Evolutionary conservation across 2,113 vertebrate species (phyloP).

Genomic region (Melanocharis versteri): DNA sequence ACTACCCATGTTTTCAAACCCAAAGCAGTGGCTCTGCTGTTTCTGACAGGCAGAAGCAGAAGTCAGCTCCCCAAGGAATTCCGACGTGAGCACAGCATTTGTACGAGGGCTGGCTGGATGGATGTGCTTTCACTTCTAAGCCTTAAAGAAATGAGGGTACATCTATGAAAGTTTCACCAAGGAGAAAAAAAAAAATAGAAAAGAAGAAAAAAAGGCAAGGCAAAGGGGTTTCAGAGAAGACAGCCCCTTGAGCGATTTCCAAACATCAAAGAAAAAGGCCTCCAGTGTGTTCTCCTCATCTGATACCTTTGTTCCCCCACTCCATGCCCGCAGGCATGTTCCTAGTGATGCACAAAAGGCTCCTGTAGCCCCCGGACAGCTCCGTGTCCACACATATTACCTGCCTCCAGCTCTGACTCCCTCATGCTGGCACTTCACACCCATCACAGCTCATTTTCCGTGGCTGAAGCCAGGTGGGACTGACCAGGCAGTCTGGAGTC

Average conservation of each 20-base stretch:
- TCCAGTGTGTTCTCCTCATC: conserved; percentile 64
- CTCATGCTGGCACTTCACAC: background rate
- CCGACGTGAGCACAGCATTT: background rate
- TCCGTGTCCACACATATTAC: background rate
- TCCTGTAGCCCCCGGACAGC: conserved; percentile 13
- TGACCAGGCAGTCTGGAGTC: background rate
- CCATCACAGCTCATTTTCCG: background rate
- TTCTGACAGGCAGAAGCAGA: background rate
- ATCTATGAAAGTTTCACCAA: conserved; percentile 4
- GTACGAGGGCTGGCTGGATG: background rate
- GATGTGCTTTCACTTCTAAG: background rate
- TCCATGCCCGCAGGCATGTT: conserved; percentile 33
- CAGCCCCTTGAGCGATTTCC: conserved; percentile 69
- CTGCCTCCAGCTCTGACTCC: background rate
- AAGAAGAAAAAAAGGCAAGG: background rate
- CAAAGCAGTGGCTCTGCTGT: background rate
- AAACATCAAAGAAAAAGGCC: conserved; percentile 76
- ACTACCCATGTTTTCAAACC: background rate
- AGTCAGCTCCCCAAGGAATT: background rate
- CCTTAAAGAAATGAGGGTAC: conserved; percentile 3
- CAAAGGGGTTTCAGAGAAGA: conserved; percentile 64
- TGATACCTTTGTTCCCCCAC: conserved; percentile 65
- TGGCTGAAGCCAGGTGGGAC: background rate
- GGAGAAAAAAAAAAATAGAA: background rate
- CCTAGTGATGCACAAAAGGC: conserved; percentile 9